Evolutionary conservation across 2,113 vertebrate species (phyloP).

Genomic region (Garra rufa): DNA sequence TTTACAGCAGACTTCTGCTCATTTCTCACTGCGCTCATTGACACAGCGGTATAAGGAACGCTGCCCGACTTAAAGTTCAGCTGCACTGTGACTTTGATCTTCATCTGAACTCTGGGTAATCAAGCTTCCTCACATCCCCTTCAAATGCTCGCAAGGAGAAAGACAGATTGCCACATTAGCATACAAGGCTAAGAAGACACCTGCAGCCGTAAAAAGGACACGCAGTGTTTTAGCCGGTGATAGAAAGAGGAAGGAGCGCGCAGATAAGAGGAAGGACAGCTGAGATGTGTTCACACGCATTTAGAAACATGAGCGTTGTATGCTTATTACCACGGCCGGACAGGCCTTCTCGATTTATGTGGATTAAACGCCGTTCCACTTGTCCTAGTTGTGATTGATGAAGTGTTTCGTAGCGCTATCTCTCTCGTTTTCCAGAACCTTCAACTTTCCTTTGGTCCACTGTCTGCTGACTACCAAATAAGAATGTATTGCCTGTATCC

Average conservation of each 20-base stretch:
- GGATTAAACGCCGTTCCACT: background rate
- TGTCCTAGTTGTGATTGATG: background rate
- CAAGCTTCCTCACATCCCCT: constrained; percentile 13
- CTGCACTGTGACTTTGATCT: constrained; percentile 12
- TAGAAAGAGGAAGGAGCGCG: background rate
- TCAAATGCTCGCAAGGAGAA: constrained; percentile 1
- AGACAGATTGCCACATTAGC: constrained; percentile 33
- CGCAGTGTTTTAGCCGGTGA: background rate
- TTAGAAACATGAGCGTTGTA: constrained; percentile 26
- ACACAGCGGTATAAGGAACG: background rate
- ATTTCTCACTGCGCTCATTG: constrained; percentile 14
- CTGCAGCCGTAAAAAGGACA: constrained; percentile 33
- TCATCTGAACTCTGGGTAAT: constrained; percentile 9
- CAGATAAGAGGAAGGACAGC: constrained; percentile 29
- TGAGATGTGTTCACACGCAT: constrained; percentile 34
- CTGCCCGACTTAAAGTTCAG: constrained; percentile 6
- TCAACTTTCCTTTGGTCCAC: constrained; percentile 26
- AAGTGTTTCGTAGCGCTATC: background rate
- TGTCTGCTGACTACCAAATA: constrained; percentile 1
- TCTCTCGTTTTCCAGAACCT: background rate
- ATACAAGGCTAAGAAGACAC: constrained; percentile 32
- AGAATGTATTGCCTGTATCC: background rate
- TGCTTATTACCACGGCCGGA: constrained; percentile 10
- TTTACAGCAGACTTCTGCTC: constrained; percentile 8
- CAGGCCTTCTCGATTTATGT: constrained; percentile 4